Evolutionary conservation across 2,888 invertebrate genomes (phyloP), one percentile per base, ranked within the genome.

Genomic region (Hyposoter didymator): DNA sequence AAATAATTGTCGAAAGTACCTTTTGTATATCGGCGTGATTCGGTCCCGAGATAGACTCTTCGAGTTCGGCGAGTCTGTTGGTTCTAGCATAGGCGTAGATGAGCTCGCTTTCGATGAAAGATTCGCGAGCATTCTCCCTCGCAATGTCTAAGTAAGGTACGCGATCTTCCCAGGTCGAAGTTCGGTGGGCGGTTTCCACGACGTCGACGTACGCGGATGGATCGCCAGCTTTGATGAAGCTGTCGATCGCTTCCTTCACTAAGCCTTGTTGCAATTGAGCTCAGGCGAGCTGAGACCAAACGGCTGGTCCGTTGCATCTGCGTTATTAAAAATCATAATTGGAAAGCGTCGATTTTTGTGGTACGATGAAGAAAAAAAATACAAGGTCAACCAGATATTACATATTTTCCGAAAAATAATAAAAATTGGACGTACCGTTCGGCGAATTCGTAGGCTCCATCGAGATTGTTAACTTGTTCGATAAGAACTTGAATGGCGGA

Each of bases 21-120:
- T 99, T 99, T 94, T 99, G 99, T 89, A 99, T 99, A 93, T 99
- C 99, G 0, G 99, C 99, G 94, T 99, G 99, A 95, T 99, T 99
- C 10, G 99, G 99, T 0, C 99, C 98, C 14, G 99, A 98, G 90
- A 99, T 98, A 94, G 99, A 99, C 94, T 99, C 99, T 92, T 99
- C 99, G 28, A 99, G 95, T 94, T 99, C 99, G 22, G 99, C 99
- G 32, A 99, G 95, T 7, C 99, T 96, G 82, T 98, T 99, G 3
- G 99, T 99, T 91, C 99, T 98, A 0, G 99, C 99, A 94, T 99
- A 99, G 0, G 99, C 99, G 95, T 99, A 99, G 88, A 99, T 99
- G 78, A 99, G 95, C 93, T 99, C 99, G 2, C 99, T 99, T 94
- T 99, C 99, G 89, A 99, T 99, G 95, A 98, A 99, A 0, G 99